A percentile compares a stretch with the other conserved stretches of the same genome.
Conservation (phyloP, 2,797 vertebrate genomes). For the Coendou prehensilis region DNA sequence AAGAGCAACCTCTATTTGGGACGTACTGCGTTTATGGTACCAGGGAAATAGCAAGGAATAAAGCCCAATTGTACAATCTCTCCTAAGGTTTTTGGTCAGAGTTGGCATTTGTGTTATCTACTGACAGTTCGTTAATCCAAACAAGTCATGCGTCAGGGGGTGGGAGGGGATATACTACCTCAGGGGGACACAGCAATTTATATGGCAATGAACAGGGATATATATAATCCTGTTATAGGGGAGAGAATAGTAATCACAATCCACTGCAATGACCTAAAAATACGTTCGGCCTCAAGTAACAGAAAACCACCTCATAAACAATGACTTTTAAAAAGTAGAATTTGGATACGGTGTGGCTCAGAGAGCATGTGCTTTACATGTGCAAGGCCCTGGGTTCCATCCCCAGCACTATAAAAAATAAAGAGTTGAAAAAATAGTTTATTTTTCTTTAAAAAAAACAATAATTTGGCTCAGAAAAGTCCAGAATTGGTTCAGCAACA, state of each 20-base stretch:
- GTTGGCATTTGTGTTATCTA: background rate
- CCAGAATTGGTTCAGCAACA: background rate
- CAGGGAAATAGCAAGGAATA: background rate
- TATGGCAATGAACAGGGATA: background rate
- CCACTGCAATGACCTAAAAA: background rate
- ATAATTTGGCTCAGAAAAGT: background rate
- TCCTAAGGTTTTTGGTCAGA: conserved; percentile 33
- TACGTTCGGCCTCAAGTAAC: background rate
- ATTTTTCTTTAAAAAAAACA: conserved; percentile 18
- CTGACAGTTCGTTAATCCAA: background rate
- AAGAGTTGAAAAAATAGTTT: background rate
- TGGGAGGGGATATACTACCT: background rate
- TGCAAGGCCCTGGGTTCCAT: background rate
- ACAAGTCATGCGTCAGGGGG: background rate
- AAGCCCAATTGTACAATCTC: background rate
- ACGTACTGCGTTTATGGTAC: background rate
- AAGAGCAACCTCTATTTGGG: background rate
- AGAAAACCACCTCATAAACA: background rate
- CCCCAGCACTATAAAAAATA: background rate
- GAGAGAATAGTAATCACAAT: background rate
- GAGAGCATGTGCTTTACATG: background rate
- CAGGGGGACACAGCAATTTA: background rate
- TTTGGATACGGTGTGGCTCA: background rate
- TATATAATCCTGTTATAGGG: background rate
- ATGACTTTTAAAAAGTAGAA: background rate